Evolutionary conservation across 1,140 invertebrate species (phyloP).

Genomic region (Trypoxylus dichotomus): DNA sequence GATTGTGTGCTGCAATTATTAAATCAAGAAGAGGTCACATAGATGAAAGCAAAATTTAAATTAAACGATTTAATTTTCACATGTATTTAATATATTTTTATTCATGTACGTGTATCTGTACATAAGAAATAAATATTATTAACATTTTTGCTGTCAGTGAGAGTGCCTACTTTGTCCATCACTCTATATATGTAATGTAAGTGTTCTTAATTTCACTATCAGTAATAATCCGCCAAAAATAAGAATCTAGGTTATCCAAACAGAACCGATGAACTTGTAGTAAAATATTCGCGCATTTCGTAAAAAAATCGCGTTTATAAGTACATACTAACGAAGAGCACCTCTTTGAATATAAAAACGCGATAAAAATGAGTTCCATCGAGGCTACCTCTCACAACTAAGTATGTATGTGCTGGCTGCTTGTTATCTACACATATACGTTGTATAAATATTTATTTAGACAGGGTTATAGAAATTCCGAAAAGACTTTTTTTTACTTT

Average conservation of each 20-base stretch:
- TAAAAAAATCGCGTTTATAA: neutral
- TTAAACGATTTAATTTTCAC: too few species aligned
- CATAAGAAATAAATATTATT: too few species aligned
- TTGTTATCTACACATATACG: neutral
- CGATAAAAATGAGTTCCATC: neutral
- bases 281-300: neutral
- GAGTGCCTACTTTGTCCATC: too few species aligned
- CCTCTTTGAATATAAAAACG: neutral
- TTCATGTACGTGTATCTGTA: too few species aligned
- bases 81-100: too few species aligned
- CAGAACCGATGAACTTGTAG: neutral
- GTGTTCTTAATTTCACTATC: neutral
- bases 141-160: too few species aligned
- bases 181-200: too few species aligned
- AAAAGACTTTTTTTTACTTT: neutral
- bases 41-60: too few species aligned
- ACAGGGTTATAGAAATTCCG: neutral
- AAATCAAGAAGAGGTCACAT: too few species aligned
- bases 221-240: neutral
- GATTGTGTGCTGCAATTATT: too few species aligned
- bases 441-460: neutral
- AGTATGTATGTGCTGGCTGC: neutral
- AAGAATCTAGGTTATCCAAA: neutral
- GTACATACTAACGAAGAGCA: neutral
- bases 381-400: neutral